A percentile compares a stretch with the other conserved stretches of the same genome.
These are phyloP conservation scores for Junonia oenone DNA, from an alignment of 2,888 invertebrate genomes.

Conservation along the genomic window DNA sequence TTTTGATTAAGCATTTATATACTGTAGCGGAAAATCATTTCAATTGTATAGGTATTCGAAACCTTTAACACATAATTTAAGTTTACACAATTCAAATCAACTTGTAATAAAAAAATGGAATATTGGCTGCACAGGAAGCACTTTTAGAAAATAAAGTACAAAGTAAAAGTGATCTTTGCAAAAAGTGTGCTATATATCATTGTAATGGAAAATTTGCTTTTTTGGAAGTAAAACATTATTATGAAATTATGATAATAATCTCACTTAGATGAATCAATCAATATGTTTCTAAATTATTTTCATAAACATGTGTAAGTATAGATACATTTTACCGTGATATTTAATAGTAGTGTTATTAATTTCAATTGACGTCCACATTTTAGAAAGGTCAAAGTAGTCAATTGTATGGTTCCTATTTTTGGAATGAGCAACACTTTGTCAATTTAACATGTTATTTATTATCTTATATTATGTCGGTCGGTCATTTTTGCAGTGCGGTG, in stretches of 20 bases:
- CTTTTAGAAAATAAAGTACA: background rate
- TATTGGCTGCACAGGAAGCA: background rate
- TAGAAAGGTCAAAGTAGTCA: slow-evolving; percentile 8
- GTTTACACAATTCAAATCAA: too few species aligned
- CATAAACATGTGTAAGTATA: background rate
- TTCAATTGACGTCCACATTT: slow-evolving; percentile 9
- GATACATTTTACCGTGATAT: background rate
- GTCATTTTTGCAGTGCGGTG: slow-evolving; percentile 12
- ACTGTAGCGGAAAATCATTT: background rate
- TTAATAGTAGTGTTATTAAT: slow-evolving; percentile 1
- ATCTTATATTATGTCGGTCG: too few species aligned
- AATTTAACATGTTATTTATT: background rate
- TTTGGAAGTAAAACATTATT: too few species aligned
- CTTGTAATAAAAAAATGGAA: background rate
- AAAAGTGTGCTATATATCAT: too few species aligned
- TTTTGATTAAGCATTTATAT: background rate
- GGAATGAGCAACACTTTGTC: slow-evolving; percentile 2
- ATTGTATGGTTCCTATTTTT: slow-evolving; percentile 11
- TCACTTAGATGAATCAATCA: background rate
- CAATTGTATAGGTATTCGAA: too few species aligned
- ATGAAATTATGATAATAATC: too few species aligned
- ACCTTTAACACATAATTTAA: too few species aligned
- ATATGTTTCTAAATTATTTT: background rate
- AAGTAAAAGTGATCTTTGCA: background rate
- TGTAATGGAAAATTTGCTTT: too few species aligned